These are phyloP conservation scores for Gymnobelideus leadbeateri DNA, from an alignment of 2,113 vertebrate genomes.

Conservation along the genomic window DNA sequence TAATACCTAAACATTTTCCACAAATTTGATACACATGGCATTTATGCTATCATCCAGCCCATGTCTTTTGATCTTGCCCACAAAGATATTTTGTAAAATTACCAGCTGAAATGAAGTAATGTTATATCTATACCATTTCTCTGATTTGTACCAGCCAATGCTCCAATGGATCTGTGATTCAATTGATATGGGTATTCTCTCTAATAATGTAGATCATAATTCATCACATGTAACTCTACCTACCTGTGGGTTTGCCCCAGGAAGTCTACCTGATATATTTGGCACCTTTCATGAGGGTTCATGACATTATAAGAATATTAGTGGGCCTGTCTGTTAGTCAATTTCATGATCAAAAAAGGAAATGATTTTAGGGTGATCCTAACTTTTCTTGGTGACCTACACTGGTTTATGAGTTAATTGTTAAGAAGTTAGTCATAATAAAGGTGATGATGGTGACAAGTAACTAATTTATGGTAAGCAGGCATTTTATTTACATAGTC, in stretches of 20 bases:
- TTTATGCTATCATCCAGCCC: neutral
- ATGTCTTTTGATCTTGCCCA: neutral
- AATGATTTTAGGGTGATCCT: neutral
- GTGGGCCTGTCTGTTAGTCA: neutral
- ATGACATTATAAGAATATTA: neutral
- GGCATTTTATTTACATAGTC: neutral
- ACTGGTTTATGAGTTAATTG: neutral
- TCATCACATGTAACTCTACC: neutral
- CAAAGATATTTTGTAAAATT: neutral
- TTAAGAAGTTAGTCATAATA: neutral
- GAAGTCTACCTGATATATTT: neutral
- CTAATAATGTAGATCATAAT: neutral
- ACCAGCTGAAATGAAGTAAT: neutral
- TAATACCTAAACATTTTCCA: neutral
- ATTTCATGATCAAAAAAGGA: neutral
- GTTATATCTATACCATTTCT: neutral
- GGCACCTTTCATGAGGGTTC: neutral
- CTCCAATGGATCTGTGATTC: neutral
- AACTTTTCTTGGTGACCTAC: neutral
- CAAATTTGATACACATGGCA: neutral
- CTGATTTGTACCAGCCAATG: neutral
- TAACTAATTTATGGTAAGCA: neutral
- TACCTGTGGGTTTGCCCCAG: neutral
- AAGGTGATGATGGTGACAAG: neutral
- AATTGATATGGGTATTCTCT: neutral